Base-by-base conservation (phyloP, 2,113 vertebrate genomes). In the Paraplagusia blochii region DNA sequence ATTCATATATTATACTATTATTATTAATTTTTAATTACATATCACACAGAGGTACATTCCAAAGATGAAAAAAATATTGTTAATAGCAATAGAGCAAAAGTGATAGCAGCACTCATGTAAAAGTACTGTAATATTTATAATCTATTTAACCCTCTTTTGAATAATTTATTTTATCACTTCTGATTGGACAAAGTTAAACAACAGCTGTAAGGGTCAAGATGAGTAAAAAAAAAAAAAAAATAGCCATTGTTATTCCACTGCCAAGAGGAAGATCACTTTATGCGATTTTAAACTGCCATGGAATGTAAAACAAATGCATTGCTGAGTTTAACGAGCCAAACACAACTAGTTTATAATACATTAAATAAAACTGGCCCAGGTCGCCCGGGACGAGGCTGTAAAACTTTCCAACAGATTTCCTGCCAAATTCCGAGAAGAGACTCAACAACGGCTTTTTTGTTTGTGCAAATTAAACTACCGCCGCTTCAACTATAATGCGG, bases 401-500 rank as follows among this genome's bases (percentile, higher is more conserved):
- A 49, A 53, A 11, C 1, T 1, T 9, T 34, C 45, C 17, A 47
- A 45, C 13, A 33, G 1, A 39, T 39, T 48, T 29, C 9, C 34
- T 43, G 46, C 51, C 13, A 64, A 52, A 58, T 16, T 35, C 36
- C 33, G n/a, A 2, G 19, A 44, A 38, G 14, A 44, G 14, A 45
- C 36, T 44, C 17, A 14, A 3, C 57, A 46, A 12, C 12, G 0
- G 0, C 53, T 18, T 17, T n/a, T 48, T 36, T 29, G 40, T 74
- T 70, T 52, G 44, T 16, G 55, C 56, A 46, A 71, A 72, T 68
- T 69, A 65, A 40, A 65, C 53, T 29, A 35, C 44, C 1, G 17
- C 36, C 48, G 61, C 29, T n/a, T 43, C 19, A 67, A 35, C 48
- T 61, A n/a, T n/a, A 60, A 72, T 54, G 47, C 50, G 66, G 66